Evolutionary conservation across 2,113 vertebrate species (phyloP).

Genomic region (Solea solea): DNA sequence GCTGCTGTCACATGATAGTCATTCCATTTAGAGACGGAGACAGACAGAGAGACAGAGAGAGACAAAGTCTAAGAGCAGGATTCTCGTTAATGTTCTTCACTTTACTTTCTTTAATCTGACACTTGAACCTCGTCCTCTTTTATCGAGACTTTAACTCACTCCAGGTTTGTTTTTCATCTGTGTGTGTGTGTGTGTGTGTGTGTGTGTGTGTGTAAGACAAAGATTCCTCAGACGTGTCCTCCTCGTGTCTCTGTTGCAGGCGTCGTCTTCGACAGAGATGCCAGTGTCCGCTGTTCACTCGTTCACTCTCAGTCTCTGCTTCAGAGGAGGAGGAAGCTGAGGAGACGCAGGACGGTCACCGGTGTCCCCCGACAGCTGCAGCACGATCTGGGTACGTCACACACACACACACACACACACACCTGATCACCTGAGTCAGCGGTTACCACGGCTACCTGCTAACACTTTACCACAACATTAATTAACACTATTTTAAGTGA

Average conservation of each 20-base stretch:
- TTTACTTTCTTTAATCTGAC: too few relatives aligned
- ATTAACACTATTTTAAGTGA: too few relatives aligned
- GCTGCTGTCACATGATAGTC: slow-evolving; percentile 83
- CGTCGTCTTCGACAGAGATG: slow-evolving; percentile 98
- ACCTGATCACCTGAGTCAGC: too few relatives aligned
- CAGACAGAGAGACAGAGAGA: slow-evolving; percentile 13
- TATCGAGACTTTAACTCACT: too few relatives aligned
- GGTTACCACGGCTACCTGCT: too few relatives aligned
- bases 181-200: too few relatives aligned
- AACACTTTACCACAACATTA: too few relatives aligned
- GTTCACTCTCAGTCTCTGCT: slow-evolving; percentile 97
- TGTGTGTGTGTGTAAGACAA: slow-evolving; percentile 25
- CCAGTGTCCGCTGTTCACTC: slow-evolving; percentile 97
- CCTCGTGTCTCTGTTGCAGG: slow-evolving; percentile 86
- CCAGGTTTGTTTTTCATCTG: too few relatives aligned
- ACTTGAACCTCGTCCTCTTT: too few relatives aligned
- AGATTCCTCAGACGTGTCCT: slow-evolving; percentile 67
- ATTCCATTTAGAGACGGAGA: slow-evolving; percentile 57
- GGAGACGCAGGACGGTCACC: slow-evolving; percentile 94
- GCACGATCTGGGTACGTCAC: slow-evolving; percentile 88
- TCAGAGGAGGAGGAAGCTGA: slow-evolving; percentile 95
- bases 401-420: too few relatives aligned
- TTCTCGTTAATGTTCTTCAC: background rate
- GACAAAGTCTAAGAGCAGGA: slow-evolving; percentile 12
- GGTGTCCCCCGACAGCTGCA: slow-evolving; percentile 95